Evolutionary conservation across 2,797 vertebrate species (phyloP).

Genomic region (Cuniculus paca): DNA sequence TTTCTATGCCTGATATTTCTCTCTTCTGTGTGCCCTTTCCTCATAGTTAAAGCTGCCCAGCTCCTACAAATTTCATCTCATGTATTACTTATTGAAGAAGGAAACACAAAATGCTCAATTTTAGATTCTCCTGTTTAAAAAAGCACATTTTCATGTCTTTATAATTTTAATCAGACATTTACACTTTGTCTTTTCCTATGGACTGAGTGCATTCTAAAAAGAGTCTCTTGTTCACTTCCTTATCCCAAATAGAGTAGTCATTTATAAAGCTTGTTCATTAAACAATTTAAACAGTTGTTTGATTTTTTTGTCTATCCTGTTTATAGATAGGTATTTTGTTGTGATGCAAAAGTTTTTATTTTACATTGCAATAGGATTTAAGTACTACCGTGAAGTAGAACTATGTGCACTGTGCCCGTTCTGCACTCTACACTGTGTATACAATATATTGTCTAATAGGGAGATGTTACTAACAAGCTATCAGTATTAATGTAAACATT

Average conservation of each 20-base stretch:
- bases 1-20: not conserved
- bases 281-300: not conserved
- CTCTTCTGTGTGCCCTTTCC: not conserved
- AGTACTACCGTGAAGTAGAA: not conserved
- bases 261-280: conserved; percentile 5
- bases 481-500: not conserved
- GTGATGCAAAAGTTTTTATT: not conserved
- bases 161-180: conserved; percentile 1
- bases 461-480: not conserved
- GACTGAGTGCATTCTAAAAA: not conserved
- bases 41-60: not conserved
- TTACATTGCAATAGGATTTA: not conserved
- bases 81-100: conserved; percentile 1
- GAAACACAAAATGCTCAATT: not conserved
- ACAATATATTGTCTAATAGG: not conserved
- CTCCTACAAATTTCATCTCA: not conserved
- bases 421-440: not conserved
- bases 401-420: not conserved
- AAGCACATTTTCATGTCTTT: not conserved
- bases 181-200: not conserved
- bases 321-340: not conserved
- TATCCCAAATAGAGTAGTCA: not conserved
- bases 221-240: not conserved
- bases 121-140: not conserved
- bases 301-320: not conserved